A percentile compares a stretch with the other conserved stretches of the same genome.
These are phyloP conservation scores for Melinopterus prodromus DNA, from an alignment of 2,888 invertebrate species.

Conservation along the genomic window DNA sequence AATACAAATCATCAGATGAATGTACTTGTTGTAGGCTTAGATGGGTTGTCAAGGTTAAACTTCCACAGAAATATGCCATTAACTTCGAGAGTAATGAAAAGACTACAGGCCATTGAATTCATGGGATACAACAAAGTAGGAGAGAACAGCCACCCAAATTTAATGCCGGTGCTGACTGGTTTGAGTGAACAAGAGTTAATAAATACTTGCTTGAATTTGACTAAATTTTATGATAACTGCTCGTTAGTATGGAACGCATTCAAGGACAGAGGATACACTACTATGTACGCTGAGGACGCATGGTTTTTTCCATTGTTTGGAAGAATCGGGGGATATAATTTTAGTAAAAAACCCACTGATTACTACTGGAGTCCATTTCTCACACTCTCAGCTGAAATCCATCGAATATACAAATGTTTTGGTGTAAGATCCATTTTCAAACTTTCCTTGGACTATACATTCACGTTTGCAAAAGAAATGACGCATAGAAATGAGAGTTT, in stretches of 20 bases:
- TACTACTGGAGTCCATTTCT: slow-evolving; percentile 83
- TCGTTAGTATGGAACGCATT: slow-evolving; percentile 87
- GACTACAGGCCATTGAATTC: slow-evolving; percentile 76
- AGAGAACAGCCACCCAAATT: slow-evolving; percentile 93
- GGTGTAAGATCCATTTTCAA: slow-evolving; percentile 74
- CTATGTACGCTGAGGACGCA: slow-evolving; percentile 85
- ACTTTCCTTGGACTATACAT: slow-evolving; percentile 75
- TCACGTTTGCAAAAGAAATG: slow-evolving; percentile 69
- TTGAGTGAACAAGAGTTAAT: slow-evolving; percentile 71
- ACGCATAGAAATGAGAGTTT: slow-evolving; percentile 67
- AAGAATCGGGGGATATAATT: slow-evolving; percentile 64
- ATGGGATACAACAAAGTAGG: slow-evolving; percentile 92
- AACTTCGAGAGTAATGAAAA: slow-evolving; percentile 69
- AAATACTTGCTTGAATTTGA: slow-evolving; percentile 66
- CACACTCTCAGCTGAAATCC: slow-evolving; percentile 71
- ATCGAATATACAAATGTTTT: slow-evolving; percentile 74
- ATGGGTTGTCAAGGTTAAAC: slow-evolving; percentile 86
- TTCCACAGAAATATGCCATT: slow-evolving; percentile 84
- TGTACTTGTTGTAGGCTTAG: slow-evolving; percentile 83
- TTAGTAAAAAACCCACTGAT: slow-evolving; percentile 81
- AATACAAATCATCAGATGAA: slow-evolving; percentile 60
- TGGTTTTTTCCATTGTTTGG: slow-evolving; percentile 6
- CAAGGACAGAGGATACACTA: slow-evolving; percentile 75
- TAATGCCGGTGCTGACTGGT: slow-evolving; percentile 83
- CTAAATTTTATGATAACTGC: slow-evolving; percentile 76